These are phyloP conservation scores for Cladopsammia gracilis DNA, from an alignment of 64 coral and sea anemone genomes.

Conservation along the genomic window DNA sequence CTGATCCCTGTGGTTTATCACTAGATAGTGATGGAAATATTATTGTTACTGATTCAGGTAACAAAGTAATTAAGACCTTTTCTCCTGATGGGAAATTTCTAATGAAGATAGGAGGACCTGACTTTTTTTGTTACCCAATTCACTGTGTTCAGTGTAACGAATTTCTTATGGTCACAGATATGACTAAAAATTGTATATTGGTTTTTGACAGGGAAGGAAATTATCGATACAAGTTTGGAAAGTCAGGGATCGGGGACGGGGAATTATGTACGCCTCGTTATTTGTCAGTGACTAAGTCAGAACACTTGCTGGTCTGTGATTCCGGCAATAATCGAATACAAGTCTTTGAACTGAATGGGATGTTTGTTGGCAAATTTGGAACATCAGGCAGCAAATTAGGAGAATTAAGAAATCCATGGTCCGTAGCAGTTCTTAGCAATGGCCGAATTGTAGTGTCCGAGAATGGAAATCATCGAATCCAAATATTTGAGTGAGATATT, in stretches of 20 bases:
- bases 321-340: conserved; percentile 26
- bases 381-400: not conserved
- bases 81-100: conserved; percentile 45
- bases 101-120: conserved; percentile 42
- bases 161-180: not conserved
- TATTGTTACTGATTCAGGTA: too few species aligned
- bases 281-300: conserved; percentile 20
- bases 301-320: conserved; percentile 43
- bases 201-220: conserved; percentile 40
- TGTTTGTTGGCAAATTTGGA: conserved; percentile 14
- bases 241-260: not conserved
- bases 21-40: too few species aligned
- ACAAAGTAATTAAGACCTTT: not conserved
- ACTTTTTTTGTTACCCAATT: not conserved
- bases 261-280: not conserved
- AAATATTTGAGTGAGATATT: not conserved
- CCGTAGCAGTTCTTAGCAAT: not conserved
- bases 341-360: conserved; percentile 25
- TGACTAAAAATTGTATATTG: not conserved
- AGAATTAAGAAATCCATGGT: not conserved
- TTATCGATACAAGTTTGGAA: conserved; percentile 49
- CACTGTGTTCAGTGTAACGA: too few species aligned
- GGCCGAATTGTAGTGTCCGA: not conserved
- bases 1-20: not conserved
- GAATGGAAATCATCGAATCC: not conserved